phyloP scores from a whole-genome alignment of 2,113 vertebrate species.

The Machaerirhynchus nigripectus region DNA sequence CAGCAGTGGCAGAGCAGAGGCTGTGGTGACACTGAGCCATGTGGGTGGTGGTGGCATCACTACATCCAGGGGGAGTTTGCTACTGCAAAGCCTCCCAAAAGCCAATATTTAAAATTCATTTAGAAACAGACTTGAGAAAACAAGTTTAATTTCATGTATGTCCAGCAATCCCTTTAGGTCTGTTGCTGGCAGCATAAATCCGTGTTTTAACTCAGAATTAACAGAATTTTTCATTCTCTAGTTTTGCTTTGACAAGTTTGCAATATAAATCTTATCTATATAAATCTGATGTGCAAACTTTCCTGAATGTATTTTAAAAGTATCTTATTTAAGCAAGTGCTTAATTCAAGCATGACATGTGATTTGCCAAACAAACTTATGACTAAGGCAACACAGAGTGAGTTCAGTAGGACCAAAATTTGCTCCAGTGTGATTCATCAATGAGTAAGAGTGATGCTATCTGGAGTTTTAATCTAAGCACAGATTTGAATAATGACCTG shows the following conservation, averaged over 20 bases:
- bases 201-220: not conserved
- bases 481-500: constrained; percentile 59
- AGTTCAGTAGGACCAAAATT: constrained; percentile 29
- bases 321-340: constrained; percentile 1
- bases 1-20: not conserved
- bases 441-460: constrained; percentile 59
- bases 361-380: constrained; percentile 50
- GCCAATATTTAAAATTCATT: not conserved
- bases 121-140: not conserved
- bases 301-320: not conserved
- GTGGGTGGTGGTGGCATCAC: not conserved
- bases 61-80: not conserved
- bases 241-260: not conserved
- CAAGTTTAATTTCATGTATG: not conserved
- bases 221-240: not conserved
- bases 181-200: not conserved
- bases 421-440: constrained; percentile 54
- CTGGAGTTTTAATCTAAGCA: constrained; percentile 32
- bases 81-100: not conserved
- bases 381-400: constrained; percentile 50
- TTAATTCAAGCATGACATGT: constrained; percentile 52
- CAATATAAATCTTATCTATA: not conserved
- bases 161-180: not conserved
- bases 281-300: not conserved
- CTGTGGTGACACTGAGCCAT: not conserved